Conservation (phyloP, 2,888 invertebrate species). For the Itoplectis maculator region DNA sequence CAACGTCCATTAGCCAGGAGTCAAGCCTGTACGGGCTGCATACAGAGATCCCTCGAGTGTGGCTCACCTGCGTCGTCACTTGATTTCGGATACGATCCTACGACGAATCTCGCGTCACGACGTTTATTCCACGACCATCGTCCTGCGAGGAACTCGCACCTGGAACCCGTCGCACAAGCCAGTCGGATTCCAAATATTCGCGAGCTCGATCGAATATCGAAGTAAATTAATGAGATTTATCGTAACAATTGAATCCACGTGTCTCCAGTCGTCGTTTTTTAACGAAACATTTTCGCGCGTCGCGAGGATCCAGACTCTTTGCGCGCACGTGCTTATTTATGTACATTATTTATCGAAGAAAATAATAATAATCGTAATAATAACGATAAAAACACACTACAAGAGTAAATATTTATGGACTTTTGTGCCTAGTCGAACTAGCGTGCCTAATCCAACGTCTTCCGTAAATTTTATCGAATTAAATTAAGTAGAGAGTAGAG, state of each 20-base stretch:
- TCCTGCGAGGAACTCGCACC: conserved; percentile 9
- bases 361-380: conserved; percentile 16
- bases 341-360: conserved; percentile 1
- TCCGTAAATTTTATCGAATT: conserved; percentile 72
- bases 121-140: conserved; percentile 38
- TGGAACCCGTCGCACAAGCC: background rate
- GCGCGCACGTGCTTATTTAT: conserved; percentile 38
- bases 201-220: conserved; percentile 5
- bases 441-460: conserved; percentile 82
- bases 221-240: conserved; percentile 29
- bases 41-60: background rate
- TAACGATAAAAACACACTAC: background rate
- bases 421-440: conserved; percentile 68
- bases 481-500: conserved; percentile 12
- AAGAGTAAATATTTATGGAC: conserved; percentile 48
- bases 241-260: conserved; percentile 59
- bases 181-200: background rate
- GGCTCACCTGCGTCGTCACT: conserved; percentile 1
- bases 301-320: conserved; percentile 2
- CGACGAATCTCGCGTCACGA: conserved; percentile 28
- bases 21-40: background rate
- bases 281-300: conserved; percentile 20
- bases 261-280: conserved; percentile 42
- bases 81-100: background rate
- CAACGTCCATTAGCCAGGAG: conserved; percentile 60